Evolutionary conservation across 2,888 invertebrate species (phyloP).

Genomic region (Timema podura): DNA sequence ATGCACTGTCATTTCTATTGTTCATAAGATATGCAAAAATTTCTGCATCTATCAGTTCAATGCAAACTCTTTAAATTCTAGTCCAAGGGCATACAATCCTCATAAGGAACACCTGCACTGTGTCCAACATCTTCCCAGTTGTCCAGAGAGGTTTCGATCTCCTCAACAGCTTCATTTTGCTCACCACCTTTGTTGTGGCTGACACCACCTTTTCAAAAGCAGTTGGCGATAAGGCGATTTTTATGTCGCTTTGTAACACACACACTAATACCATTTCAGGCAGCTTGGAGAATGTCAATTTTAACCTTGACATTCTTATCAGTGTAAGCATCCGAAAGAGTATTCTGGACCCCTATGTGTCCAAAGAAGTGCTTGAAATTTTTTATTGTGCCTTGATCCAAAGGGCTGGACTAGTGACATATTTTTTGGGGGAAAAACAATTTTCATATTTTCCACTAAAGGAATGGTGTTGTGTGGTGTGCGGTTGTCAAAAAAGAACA

Average conservation of each 20-base stretch:
- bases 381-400: neutral
- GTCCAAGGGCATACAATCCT: too few species aligned
- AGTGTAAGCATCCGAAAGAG: neutral
- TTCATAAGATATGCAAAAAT: too few species aligned
- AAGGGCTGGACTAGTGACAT: neutral
- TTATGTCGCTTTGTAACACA: neutral
- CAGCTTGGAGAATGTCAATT: too few species aligned
- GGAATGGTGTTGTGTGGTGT: neutral
- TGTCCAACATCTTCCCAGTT: too few species aligned
- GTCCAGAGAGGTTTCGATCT: too few species aligned
- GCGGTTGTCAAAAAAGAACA: slow-evolving; percentile 3
- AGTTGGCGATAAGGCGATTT: neutral
- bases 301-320: slow-evolving; percentile 1
- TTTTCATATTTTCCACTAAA: neutral
- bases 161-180: slow-evolving; percentile 1
- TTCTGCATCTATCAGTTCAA: too few species aligned
- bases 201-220: neutral
- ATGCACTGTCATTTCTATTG: too few species aligned
- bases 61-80: too few species aligned
- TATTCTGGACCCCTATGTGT: neutral
- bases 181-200: neutral
- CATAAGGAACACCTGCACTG: too few species aligned
- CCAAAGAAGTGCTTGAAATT: neutral
- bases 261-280: neutral
- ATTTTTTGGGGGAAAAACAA: neutral